A percentile compares a stretch with the other conserved stretches of the same genome.
phyloP scores from a whole-genome alignment of 2,113 vertebrate genomes.

The Paracanthobrama guichenoti region DNA sequence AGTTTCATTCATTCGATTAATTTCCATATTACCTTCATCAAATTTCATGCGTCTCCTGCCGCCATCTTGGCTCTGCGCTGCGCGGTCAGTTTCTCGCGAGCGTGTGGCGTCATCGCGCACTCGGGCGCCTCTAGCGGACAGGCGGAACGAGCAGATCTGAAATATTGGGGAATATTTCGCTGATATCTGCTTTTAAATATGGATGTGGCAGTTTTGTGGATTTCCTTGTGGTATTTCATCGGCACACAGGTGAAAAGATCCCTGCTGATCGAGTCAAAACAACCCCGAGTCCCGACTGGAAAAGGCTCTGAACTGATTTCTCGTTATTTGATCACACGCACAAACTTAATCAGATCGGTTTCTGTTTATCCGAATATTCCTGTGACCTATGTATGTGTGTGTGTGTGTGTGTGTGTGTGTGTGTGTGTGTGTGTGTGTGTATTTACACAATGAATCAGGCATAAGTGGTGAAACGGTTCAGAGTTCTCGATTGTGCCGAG shows the following conservation, averaged over 20 bases:
- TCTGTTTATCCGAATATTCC: no score
- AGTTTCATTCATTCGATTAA: neutral
- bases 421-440: no score
- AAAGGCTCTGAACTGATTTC: neutral
- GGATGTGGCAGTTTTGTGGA: neutral
- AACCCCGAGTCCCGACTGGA: no score
- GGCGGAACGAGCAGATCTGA: neutral
- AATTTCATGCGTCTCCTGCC: constrained; percentile 47
- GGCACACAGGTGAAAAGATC: neutral
- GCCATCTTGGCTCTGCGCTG: constrained; percentile 49
- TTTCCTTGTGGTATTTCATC: neutral
- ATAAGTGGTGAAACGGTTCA: neutral
- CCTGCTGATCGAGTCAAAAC: neutral
- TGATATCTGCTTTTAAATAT: neutral
- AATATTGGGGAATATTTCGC: no score
- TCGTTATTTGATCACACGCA: neutral
- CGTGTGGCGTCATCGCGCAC: neutral
- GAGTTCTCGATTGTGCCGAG: neutral
- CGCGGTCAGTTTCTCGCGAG: constrained; percentile 14
- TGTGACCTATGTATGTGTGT: no score
- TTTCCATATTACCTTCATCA: constrained; percentile 49
- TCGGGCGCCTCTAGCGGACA: constrained; percentile 43
- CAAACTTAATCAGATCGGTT: neutral
- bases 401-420: no score
- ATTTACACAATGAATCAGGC: no score